These are phyloP conservation scores for Bombus confusus DNA, from an alignment of 1,140 invertebrate genomes.

Conservation along the genomic window DNA sequence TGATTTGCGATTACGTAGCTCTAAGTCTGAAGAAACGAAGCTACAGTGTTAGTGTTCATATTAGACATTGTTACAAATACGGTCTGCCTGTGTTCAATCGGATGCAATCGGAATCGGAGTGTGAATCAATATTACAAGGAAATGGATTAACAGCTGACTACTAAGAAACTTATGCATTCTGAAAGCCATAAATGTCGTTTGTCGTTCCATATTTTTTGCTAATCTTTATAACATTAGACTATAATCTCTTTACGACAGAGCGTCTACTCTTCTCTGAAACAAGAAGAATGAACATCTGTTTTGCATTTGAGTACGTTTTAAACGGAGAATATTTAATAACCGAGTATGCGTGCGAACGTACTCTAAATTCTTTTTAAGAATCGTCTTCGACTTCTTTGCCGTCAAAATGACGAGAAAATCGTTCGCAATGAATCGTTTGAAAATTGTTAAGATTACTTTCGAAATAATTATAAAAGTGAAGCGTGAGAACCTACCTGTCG, in stretches of 20 bases:
- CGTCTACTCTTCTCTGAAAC: no score
- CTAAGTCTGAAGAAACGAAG: not conserved
- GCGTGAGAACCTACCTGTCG: conserved; percentile 75
- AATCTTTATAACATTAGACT: not conserved
- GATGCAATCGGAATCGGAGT: not conserved
- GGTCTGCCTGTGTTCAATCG: not conserved
- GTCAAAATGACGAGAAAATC: no score
- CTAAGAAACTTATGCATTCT: not conserved
- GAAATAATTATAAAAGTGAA: not conserved
- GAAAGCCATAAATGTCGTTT: not conserved
- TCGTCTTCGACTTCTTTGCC: not conserved
- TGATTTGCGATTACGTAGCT: not conserved
- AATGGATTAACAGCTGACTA: not conserved
- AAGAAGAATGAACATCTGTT: no score
- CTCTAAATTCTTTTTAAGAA: not conserved
- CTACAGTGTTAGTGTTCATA: not conserved
- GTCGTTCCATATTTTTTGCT: no score
- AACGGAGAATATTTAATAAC: no score
- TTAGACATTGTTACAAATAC: not conserved
- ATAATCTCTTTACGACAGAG: not conserved
- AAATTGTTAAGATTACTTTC: not conserved
- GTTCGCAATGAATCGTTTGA: no score
- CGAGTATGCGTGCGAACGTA: not conserved
- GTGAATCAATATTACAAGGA: not conserved
- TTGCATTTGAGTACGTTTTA: no score